Conservation (phyloP, 2,797 vertebrate species). For the Eidolon dupreanum region DNA sequence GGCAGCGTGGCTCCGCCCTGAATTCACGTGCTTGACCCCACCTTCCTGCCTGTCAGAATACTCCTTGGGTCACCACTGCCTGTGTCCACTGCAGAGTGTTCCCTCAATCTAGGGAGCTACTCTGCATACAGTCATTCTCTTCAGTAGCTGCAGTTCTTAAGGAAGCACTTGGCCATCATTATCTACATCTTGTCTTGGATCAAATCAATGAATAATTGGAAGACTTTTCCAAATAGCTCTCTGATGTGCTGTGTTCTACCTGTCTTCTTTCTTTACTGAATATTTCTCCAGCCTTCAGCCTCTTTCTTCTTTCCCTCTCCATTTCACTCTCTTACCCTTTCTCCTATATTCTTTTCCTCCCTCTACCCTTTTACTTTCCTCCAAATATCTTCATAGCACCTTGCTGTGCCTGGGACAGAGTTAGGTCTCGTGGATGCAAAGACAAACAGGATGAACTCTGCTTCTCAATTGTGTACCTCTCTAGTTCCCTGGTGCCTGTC, state of each 20-base stretch:
- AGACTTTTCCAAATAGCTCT: background rate
- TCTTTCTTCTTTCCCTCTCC: rapidly evolving
- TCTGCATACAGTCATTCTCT: background rate
- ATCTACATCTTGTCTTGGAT: background rate
- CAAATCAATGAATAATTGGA: background rate
- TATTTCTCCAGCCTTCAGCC: background rate
- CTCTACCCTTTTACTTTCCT: background rate
- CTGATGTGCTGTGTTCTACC: background rate
- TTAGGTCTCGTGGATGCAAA: background rate
- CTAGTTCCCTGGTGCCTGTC: background rate
- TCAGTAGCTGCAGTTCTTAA: background rate
- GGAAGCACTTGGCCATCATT: background rate
- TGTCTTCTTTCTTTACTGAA: background rate
- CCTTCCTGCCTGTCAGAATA: background rate
- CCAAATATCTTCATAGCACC: background rate
- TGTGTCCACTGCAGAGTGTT: background rate
- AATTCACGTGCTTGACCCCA: rapidly evolving
- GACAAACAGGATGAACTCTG: background rate
- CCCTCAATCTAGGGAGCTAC: background rate
- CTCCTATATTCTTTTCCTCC: background rate
- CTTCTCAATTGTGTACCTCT: background rate
- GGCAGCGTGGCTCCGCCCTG: background rate
- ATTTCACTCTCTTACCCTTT: background rate
- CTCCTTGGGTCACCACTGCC: background rate
- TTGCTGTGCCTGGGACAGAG: background rate